Evolutionary conservation across 1,140 invertebrate genomes (phyloP).

Genomic region (Rhopalosiphum padi): DNA sequence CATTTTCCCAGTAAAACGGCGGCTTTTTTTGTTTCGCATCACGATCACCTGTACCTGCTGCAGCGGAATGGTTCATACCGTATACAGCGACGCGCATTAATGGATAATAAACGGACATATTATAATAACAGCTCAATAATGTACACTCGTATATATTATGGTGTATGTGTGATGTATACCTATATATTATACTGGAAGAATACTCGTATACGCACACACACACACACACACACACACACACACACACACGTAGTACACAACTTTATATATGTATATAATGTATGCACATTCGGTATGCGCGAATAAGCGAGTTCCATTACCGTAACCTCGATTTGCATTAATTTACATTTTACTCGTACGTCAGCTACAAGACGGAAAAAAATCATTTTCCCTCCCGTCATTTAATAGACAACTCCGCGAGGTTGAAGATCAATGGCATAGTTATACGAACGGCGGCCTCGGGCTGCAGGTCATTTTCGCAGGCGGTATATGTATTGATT

Average conservation of each 20-base stretch:
- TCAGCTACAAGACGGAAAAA: neutral
- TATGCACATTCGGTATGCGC: neutral
- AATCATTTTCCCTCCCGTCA: neutral
- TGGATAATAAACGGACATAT: neutral
- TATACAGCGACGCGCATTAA: neutral
- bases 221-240: too few relatives aligned
- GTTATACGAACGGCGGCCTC: neutral
- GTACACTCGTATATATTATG: neutral
- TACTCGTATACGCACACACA: too few relatives aligned
- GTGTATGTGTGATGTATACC: too few relatives aligned
- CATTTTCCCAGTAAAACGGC: neutral
- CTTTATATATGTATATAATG: neutral
- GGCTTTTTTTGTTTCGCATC: neutral
- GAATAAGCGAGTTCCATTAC: neutral
- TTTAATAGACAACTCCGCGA: neutral
- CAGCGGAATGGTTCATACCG: neutral
- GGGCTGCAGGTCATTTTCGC: slow-evolving; percentile 39
- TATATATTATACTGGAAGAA: too few relatives aligned
- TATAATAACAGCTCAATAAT: slow-evolving; percentile 18
- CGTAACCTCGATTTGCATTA: slow-evolving; percentile 32
- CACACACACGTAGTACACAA: too few relatives aligned
- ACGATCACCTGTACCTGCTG: neutral
- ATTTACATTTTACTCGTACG: slow-evolving; percentile 21
- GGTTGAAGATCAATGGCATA: slow-evolving; percentile 15
- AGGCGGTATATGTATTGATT: neutral